A percentile compares a stretch with the other conserved stretches of the same genome.
Evolutionary conservation across 2,113 vertebrate genomes (phyloP).

Genomic region (Perccottus glenii): DNA sequence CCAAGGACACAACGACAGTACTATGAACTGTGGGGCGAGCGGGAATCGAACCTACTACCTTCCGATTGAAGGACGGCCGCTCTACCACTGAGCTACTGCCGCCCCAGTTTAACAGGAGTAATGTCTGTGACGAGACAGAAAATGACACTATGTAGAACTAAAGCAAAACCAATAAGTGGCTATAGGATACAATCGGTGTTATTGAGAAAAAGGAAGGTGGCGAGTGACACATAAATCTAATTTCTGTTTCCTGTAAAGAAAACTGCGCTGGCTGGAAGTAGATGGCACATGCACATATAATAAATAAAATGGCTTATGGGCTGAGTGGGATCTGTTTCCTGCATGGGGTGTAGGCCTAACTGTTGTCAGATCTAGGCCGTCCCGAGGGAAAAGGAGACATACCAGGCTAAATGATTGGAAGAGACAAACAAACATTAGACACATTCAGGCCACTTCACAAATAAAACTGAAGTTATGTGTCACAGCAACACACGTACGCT

Average conservation of each 20-base stretch:
- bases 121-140: background rate
- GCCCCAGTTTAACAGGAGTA: too few species aligned
- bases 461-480: background rate
- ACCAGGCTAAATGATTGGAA: constrained; percentile 51
- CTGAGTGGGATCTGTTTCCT: constrained; percentile 79
- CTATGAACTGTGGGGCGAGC: too few species aligned
- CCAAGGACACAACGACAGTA: too few species aligned
- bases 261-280: constrained; percentile 1
- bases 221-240: constrained; percentile 5
- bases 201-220: constrained; percentile 33
- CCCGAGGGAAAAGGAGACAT: constrained; percentile 52
- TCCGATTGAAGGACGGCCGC: too few species aligned
- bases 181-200: constrained; percentile 35
- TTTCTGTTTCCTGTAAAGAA: constrained; percentile 4
- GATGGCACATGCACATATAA: constrained; percentile 8
- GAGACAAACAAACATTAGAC: background rate
- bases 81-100: too few species aligned
- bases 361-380: constrained; percentile 72
- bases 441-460: background rate
- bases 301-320: background rate
- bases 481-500: too few species aligned
- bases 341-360: constrained; percentile 53
- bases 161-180: constrained; percentile 54
- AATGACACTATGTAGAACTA: constrained; percentile 21
- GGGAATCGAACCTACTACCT: too few species aligned